A percentile compares a stretch with the other conserved stretches of the same genome.
Evolutionary conservation across 1,140 invertebrate species (phyloP).

Genomic region (Mylabris phalerata): DNA sequence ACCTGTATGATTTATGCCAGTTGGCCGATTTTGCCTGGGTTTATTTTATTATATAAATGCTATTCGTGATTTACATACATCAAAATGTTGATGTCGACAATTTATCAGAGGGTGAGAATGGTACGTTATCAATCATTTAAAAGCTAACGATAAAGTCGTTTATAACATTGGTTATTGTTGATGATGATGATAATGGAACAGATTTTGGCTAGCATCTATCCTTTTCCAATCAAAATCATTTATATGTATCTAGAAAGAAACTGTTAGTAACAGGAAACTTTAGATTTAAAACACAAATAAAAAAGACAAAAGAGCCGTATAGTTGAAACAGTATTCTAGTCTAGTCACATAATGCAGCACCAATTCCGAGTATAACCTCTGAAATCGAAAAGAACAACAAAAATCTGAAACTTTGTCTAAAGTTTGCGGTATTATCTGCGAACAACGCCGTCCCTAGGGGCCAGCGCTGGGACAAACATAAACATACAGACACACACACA

Average conservation of each 20-base stretch:
- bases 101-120: slow-evolving; percentile 3
- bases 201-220: not conserved
- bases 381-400: slow-evolving; percentile 30
- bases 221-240: not conserved
- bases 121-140: not conserved
- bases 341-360: slow-evolving; percentile 22
- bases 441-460: slow-evolving; percentile 23
- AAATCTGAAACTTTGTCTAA: slow-evolving; percentile 22
- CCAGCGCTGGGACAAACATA: slow-evolving; percentile 6
- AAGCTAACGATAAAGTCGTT: not conserved
- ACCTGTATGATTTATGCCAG: no score
- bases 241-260: not conserved
- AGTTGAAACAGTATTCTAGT: slow-evolving; percentile 14
- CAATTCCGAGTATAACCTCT: slow-evolving; percentile 19
- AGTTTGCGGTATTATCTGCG: slow-evolving; percentile 28
- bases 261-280: not conserved
- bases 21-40: no score
- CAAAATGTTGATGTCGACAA: not conserved
- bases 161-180: not conserved
- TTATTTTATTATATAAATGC: slow-evolving; percentile 5
- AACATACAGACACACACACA: not conserved
- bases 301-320: slow-evolving; percentile 12
- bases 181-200: not conserved
- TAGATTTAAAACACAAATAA: slow-evolving; percentile 22
- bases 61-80: slow-evolving; percentile 8